Evolutionary conservation across 2,113 vertebrate species (phyloP), one percentile per base, ranked within the genome.

Genomic region (Sapayoa aenigma): DNA sequence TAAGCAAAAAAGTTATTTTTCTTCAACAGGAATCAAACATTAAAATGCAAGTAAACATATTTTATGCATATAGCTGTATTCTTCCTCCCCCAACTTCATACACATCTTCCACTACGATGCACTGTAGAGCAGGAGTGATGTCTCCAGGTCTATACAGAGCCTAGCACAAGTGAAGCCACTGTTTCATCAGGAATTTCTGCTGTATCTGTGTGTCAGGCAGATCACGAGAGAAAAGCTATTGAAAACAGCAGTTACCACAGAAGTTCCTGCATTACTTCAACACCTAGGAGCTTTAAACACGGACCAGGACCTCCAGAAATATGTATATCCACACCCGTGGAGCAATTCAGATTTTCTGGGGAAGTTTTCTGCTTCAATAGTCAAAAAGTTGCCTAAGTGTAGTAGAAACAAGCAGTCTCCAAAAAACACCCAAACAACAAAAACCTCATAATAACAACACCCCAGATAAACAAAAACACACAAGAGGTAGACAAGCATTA

Each of bases 91-190:
- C 41, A 35, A 30, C 55, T 62, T 65, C 58, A 67, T 1, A 44
- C 4, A 12, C 1, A 11, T 73, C 42, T 69, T 95, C 75, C 21
- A n/a, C 11, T 49, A 3, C 1, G 41, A 67, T 0, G 6, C 16
- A 55, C 2, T 35, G 41, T 6, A 50, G 47, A 84, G 72, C 6
- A 33, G 46, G 8, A 92, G 39, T 0, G 1, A 17, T 0, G 2
- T 80, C 84, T 53, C 59, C 94, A 76, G 18, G 20, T 39, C 63
- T 42, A 5, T 2, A 31, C 8, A 23, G 12, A 42, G 41, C 9
- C 20, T 2, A 35, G 30, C 14, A 53, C 4, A 85, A 56, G 39
- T 1, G 23, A 69, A 69, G 55, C 19, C 23, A 24, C 37, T 20
- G 33, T 30, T 89, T 25, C 67, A 20, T 41, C 3, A n/a, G 6